Percentiles rank a stretch among this genome's conserved stretches.
Conservation (phyloP, 2,888 invertebrate genomes). For the Andrena flavipes region DNA sequence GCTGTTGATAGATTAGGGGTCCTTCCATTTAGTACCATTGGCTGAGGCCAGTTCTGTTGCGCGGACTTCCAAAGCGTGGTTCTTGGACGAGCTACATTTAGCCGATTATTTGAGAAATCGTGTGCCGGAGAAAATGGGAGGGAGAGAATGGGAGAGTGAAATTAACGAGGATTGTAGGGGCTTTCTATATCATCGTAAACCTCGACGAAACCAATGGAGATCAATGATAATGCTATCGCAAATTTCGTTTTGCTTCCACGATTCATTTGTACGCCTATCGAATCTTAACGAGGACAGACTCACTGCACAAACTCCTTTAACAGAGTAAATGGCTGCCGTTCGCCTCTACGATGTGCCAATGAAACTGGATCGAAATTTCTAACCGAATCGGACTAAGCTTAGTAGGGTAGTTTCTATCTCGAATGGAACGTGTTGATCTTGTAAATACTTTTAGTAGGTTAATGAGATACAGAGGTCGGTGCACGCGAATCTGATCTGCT, state of each 20-base stretch:
- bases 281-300: background rate
- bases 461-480: conserved; percentile 25
- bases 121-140: conserved; percentile 8
- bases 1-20: conserved; percentile 27
- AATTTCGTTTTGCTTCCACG: conserved; percentile 7
- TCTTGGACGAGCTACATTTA: conserved; percentile 29
- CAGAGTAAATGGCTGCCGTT: background rate
- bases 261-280: conserved; percentile 8
- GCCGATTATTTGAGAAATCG: conserved; percentile 15
- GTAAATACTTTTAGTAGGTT: conserved; percentile 58
- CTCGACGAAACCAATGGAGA: background rate
- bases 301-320: conserved; percentile 41
- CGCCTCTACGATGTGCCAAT: conserved; percentile 59
- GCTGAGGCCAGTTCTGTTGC: conserved; percentile 35
- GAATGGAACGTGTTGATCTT: conserved; percentile 34
- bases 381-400: conserved; percentile 46
- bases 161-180: conserved; percentile 41
- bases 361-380: conserved; percentile 29
- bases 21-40: conserved; percentile 21
- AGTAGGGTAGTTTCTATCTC: conserved; percentile 28
- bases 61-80: conserved; percentile 51
- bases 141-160: conserved; percentile 2
- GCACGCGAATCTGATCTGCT: background rate
- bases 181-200: conserved; percentile 39
- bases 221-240: background rate